These are phyloP conservation scores for Lasioglossum baleicum DNA, from an alignment of 1,140 invertebrate species.

Conservation along the genomic window DNA sequence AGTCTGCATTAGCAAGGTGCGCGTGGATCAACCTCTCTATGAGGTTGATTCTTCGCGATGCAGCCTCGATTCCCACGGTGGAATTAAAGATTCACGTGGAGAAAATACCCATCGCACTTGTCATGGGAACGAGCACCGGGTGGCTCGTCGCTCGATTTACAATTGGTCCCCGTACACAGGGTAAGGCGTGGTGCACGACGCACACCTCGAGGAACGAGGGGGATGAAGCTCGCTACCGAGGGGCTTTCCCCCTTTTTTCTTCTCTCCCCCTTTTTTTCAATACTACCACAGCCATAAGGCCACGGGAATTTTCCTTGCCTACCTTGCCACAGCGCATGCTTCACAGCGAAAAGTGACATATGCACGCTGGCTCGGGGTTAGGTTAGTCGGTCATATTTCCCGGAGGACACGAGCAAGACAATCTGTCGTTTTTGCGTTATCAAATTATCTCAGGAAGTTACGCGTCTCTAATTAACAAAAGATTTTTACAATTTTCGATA, in stretches of 20 bases:
- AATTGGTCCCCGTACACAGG: slow-evolving; percentile 49
- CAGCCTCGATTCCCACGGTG: slow-evolving; percentile 73
- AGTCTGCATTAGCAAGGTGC: slow-evolving; percentile 43
- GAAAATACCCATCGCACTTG: slow-evolving; percentile 74
- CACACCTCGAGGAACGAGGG: slow-evolving; percentile 49
- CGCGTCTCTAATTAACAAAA: too few species aligned
- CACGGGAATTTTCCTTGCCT: slow-evolving; percentile 38
- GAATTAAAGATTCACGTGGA: slow-evolving; percentile 78
- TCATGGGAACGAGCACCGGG: slow-evolving; percentile 78
- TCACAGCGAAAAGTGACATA: too few species aligned
- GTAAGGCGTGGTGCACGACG: slow-evolving; percentile 25
- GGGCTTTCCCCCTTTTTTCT: slow-evolving; percentile 46
- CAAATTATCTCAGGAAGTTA: too few species aligned
- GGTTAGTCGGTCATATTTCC: slow-evolving; percentile 19
- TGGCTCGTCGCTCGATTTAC: slow-evolving; percentile 60
- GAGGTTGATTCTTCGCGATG: too few species aligned
- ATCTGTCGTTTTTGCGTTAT: too few species aligned
- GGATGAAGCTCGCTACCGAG: slow-evolving; percentile 56
- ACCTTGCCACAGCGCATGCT: background rate
- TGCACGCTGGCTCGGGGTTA: slow-evolving; percentile 6
- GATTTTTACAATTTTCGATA: too few species aligned
- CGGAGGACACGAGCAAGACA: background rate
- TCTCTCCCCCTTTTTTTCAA: slow-evolving; percentile 8
- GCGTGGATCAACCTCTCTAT: too few species aligned
- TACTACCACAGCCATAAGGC: too few species aligned